Conservation (phyloP, 1,140 invertebrate species). For the Zaprionus davidi region DNA sequence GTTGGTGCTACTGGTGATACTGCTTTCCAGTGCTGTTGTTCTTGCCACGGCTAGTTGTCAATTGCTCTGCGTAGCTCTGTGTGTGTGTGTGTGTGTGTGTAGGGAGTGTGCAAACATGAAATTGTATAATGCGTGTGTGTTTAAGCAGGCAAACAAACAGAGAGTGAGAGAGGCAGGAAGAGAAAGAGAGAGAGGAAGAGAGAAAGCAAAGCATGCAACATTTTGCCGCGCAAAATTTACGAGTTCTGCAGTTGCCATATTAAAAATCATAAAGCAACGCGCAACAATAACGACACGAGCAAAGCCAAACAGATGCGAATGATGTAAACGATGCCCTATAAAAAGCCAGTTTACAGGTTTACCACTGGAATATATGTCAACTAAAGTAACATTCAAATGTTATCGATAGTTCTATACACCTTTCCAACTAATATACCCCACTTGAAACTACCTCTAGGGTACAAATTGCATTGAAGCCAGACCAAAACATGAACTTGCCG, state of each 20-base stretch:
- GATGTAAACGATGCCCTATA: not conserved
- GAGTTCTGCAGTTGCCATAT: slow-evolving; percentile 70
- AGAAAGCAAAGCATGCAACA: slow-evolving; percentile 33
- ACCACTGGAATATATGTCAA: too few relatives aligned
- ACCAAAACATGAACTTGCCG: slow-evolving; percentile 38
- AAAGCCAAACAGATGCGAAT: not conserved
- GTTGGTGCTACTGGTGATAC: not conserved
- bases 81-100: slow-evolving; percentile 19
- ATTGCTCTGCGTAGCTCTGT: slow-evolving; percentile 39
- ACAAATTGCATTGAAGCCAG: slow-evolving; percentile 23
- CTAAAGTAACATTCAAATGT: too few relatives aligned
- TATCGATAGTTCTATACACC: not conserved
- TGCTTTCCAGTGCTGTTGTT: slow-evolving; percentile 22
- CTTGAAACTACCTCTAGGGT: not conserved
- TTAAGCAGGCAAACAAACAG: slow-evolving; percentile 52
- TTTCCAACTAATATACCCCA: slow-evolving; percentile 3
- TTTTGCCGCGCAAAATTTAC: slow-evolving; percentile 66
- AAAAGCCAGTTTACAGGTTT: too few relatives aligned
- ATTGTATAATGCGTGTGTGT: slow-evolving; percentile 44
- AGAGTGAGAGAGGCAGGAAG: not conserved
- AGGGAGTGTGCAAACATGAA: slow-evolving; percentile 35
- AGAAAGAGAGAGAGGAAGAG: too few relatives aligned
- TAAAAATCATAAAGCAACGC: slow-evolving; percentile 73
- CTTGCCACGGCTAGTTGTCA: slow-evolving; percentile 65
- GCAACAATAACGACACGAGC: slow-evolving; percentile 21